Conservation (phyloP, 2,113 vertebrate genomes). For the Rafetus swinhoei region DNA sequence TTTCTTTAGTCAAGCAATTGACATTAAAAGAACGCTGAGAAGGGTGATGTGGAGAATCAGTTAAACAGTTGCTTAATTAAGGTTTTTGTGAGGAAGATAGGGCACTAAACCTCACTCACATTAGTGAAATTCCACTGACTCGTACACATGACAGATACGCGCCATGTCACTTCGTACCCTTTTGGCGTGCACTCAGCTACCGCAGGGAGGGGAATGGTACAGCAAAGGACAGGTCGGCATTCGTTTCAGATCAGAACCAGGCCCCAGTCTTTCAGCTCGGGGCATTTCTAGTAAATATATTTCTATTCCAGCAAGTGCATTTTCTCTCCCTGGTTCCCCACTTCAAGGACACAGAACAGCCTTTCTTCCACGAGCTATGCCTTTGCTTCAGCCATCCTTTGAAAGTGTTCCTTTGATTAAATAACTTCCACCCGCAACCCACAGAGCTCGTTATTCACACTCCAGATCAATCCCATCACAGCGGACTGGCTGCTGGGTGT, state of each 20-base stretch:
- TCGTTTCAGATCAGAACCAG: background rate
- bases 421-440: background rate
- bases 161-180: background rate
- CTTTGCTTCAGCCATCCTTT: slow-evolving; percentile 14
- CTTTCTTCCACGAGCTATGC: slow-evolving; percentile 26
- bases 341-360: slow-evolving; percentile 29
- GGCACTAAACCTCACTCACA: background rate
- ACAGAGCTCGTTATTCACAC: background rate
- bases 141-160: background rate
- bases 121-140: background rate
- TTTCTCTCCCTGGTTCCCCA: background rate
- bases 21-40: background rate
- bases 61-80: background rate
- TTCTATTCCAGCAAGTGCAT: background rate
- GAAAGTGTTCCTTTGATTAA: background rate
- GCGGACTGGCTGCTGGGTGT: background rate
- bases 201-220: background rate
- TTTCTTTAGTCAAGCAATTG: background rate
- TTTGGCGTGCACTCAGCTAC: background rate
- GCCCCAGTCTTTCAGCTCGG: background rate
- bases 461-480: background rate
- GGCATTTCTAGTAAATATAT: slow-evolving; percentile 24
- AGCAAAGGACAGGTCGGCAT: background rate
- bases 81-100: background rate
- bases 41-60: background rate